Base-by-base conservation (phyloP, 2,113 vertebrate genomes). In the Corythoichthys haematopterus region DNA sequence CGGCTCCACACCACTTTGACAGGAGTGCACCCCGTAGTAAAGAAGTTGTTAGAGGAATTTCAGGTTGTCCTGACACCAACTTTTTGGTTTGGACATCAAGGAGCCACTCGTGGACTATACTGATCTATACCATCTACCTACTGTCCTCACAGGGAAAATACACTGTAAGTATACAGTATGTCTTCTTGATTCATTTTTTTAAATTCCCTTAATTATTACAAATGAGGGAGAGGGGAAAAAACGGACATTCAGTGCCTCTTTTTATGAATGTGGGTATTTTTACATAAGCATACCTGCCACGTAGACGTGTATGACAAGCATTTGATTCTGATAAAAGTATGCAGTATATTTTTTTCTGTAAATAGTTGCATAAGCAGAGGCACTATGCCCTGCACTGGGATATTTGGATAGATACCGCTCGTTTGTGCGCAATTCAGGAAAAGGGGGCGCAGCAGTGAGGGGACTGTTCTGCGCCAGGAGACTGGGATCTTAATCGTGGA, bases 211-310 rank as follows among this genome's bases (percentile, higher is more conserved):
- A 59, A 55, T 63, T 53, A 13, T 45, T 20, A 58, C 20, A 28
- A 28, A 28, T 28, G 43, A 6, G 15, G 37, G 0, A 14, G 28
- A 2, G 15, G 20, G 14, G 33, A 40, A 35, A 6, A 20, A 20
- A 13, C 15, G 52, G 33, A 35, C 1, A 33, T 13, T 37, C 11
- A 28, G 65, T 45, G 53, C 28, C 7, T 40, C 2, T 46, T 2
- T 8, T 56, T 28, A 13, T 55, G 64, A 66, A 36, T 70, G 38
- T 59, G 67, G 70, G 65, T 65, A 82, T 84, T 74, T 87, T 77
- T 81, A 65, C 47, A 77, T 63, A 62, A 81, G 78, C 75, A 45
- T 86, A 89, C 83, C 84, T 89, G 88, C 88, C 88, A 89, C 88
- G 88, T 88, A 87, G 88, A 85, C 86, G 74, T 37, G 72, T 55